These are phyloP conservation scores for Watsonalla cultraria DNA, from an alignment of 2,888 invertebrate species.

Conservation along the genomic window DNA sequence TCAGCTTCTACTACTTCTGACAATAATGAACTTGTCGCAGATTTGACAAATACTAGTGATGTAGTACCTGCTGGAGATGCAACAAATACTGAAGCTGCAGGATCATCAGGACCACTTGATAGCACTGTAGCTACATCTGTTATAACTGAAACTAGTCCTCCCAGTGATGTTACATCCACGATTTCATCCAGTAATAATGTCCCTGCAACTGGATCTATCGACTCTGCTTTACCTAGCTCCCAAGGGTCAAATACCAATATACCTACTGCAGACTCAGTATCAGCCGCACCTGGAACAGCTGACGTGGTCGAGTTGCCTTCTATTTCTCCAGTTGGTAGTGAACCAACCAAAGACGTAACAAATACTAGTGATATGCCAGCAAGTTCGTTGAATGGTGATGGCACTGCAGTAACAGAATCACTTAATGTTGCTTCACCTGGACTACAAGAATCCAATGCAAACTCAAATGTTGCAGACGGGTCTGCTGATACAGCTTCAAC, in stretches of 20 bases:
- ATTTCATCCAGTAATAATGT: not conserved
- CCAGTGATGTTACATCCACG: not conserved
- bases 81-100: not conserved
- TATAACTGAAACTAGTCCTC: not conserved
- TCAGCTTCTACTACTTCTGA: no score
- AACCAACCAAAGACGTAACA: not conserved
- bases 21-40: no score
- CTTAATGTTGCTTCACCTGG: not conserved
- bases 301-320: no score
- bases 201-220: not conserved
- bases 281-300: not conserved
- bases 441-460: not conserved
- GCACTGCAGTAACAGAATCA: not conserved
- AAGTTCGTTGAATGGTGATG: not conserved
- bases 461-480: not conserved
- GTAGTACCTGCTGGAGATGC: not conserved
- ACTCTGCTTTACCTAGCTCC: not conserved
- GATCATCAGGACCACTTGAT: not conserved
- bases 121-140: not conserved
- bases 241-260: not conserved
- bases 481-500: not conserved
- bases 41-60: no score
- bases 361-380: no score
- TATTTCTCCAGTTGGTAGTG: not conserved
- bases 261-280: not conserved